Conservation (phyloP, 1,140 invertebrate species). For the Anadara kagoshimensis region DNA sequence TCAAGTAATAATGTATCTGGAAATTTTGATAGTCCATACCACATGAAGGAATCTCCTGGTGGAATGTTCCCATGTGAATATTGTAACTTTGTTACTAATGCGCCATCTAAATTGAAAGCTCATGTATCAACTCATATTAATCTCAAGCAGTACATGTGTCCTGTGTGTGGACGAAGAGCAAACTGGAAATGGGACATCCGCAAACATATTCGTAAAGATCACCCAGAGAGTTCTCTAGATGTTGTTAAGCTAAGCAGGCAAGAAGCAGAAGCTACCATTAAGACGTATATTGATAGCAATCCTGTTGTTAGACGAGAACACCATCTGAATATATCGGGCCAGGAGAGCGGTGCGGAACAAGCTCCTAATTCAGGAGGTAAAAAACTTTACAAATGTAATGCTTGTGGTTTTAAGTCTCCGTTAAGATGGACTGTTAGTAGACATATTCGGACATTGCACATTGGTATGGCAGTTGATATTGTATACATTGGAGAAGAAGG, state of each 20-base stretch:
- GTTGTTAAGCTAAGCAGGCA: constrained; percentile 65
- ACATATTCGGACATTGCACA: constrained; percentile 88
- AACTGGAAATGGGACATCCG: constrained; percentile 74
- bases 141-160: constrained; percentile 71
- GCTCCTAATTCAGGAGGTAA: constrained; percentile 1
- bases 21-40: constrained; percentile 32
- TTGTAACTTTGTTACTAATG: constrained; percentile 64
- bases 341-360: neutral
- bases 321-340: constrained; percentile 48
- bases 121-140: constrained; percentile 70
- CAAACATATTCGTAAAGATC: constrained; percentile 70
- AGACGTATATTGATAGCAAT: constrained; percentile 63
- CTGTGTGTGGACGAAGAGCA: constrained; percentile 66
- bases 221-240: constrained; percentile 57
- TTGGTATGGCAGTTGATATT: constrained; percentile 82
- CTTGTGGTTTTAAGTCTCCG: constrained; percentile 85
- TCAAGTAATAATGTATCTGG: constrained; percentile 3
- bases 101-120: constrained; percentile 65
- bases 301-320: constrained; percentile 59
- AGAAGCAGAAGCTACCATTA: constrained; percentile 70
- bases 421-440: constrained; percentile 94
- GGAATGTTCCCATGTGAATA: constrained; percentile 60
- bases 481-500: constrained; percentile 72
- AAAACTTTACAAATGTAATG: constrained; percentile 79
- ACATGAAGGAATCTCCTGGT: constrained; percentile 31